phyloP scores from a whole-genome alignment of 2,113 vertebrate genomes.

The Melospiza georgiana region DNA sequence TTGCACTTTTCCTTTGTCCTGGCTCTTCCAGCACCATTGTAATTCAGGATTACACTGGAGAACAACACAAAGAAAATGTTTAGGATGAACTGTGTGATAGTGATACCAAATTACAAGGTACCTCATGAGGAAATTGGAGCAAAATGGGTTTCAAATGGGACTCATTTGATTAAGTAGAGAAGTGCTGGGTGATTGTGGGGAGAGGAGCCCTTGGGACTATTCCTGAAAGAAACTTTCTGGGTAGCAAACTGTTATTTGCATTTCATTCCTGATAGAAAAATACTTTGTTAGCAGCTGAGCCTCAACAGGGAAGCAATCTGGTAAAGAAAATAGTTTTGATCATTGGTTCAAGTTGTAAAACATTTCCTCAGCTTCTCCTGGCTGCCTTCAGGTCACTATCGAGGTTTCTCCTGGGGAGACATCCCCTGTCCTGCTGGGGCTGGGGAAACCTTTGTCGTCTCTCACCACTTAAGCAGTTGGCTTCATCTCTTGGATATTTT shows the following conservation, averaged over 20 bases:
- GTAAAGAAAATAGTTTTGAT: not conserved
- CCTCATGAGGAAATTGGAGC: not conserved
- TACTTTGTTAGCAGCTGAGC: not conserved
- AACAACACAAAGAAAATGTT: not conserved
- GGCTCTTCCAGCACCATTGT: not conserved
- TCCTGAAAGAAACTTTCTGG: not conserved
- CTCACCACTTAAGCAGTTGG: not conserved
- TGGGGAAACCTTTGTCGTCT: not conserved
- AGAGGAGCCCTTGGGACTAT: not conserved
- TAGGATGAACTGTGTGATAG: not conserved
- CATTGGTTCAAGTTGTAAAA: not conserved
- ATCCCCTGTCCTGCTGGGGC: not conserved
- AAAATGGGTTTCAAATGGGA: constrained; percentile 1
- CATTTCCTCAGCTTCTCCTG: not conserved
- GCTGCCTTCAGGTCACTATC: not conserved
- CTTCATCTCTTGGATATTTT: not conserved
- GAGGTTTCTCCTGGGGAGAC: not conserved
- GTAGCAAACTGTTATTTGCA: not conserved
- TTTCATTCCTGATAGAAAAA: constrained; percentile 22
- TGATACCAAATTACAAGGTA: not conserved
- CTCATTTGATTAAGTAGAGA: not conserved
- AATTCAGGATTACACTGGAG: not conserved
- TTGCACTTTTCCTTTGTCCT: not conserved
- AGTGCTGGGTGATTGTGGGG: not conserved
- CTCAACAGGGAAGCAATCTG: not conserved